Evolutionary conservation across 2,888 invertebrate species (phyloP).

Genomic region (Leptinotarsa peninsularis): DNA sequence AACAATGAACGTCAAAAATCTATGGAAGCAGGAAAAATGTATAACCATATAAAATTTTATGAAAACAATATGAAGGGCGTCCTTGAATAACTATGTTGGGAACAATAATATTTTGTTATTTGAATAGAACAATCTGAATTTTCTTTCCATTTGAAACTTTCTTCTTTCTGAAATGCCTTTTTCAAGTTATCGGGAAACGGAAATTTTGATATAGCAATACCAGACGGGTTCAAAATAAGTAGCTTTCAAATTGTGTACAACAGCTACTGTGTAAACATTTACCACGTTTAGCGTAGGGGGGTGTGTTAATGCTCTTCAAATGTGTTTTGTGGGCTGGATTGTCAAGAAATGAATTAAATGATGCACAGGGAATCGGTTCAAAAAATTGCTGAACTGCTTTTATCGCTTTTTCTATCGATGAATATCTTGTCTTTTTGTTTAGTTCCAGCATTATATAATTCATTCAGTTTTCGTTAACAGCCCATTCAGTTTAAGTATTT

Average conservation of each 20-base stretch:
- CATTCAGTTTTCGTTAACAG: slow-evolving; percentile 5
- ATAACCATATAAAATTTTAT: no score
- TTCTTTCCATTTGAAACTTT: background rate
- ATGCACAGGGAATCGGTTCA: background rate
- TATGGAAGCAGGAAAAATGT: no score
- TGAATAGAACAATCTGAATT: no score
- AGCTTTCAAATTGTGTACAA: slow-evolving; percentile 22
- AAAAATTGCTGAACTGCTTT: no score
- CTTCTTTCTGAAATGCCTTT: background rate
- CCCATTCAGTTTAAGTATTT: slow-evolving; percentile 11
- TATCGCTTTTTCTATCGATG: no score
- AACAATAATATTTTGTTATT: no score
- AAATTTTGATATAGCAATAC: background rate
- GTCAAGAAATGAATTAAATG: slow-evolving; percentile 7
- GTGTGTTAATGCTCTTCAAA: slow-evolving; percentile 15
- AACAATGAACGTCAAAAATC: no score
- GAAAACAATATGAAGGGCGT: no score
- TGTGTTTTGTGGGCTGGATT: slow-evolving; percentile 2
- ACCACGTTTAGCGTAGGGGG: slow-evolving; percentile 11
- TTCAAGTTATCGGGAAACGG: background rate
- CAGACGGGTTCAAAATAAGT: slow-evolving; percentile 4
- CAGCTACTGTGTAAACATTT: slow-evolving; percentile 16
- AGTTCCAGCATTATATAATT: slow-evolving; percentile 9
- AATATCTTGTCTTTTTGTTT: no score
- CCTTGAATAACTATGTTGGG: no score